A percentile compares a stretch with the other conserved stretches of the same genome.
Conservation (phyloP, 2,797 vertebrate species). For the Rhincodon typus region DNA sequence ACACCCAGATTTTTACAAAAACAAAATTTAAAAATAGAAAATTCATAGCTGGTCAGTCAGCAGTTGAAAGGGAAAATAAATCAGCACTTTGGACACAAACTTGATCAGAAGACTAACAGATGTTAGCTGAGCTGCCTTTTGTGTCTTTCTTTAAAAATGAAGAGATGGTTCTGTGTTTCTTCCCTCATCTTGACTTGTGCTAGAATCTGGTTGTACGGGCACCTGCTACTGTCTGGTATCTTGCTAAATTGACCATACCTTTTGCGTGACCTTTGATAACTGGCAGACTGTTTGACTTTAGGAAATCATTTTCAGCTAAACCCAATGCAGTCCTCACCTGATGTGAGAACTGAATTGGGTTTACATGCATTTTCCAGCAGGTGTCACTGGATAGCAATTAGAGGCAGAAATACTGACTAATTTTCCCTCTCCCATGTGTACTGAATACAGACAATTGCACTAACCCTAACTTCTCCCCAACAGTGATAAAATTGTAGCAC, state of each 20-base stretch:
- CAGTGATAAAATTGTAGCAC: too few species aligned
- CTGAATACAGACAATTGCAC: not conserved
- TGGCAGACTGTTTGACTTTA: not conserved
- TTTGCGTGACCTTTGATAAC: not conserved
- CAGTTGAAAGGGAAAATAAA: conserved; percentile 3
- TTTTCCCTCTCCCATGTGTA: not conserved
- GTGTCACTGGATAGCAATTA: conserved; percentile 24
- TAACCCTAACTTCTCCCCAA: not conserved
- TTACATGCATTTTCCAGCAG: not conserved
- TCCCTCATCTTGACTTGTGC: not conserved
- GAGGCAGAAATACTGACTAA: not conserved
- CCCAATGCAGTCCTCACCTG: not conserved
- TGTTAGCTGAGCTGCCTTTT: not conserved
- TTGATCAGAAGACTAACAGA: not conserved
- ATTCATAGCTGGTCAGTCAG: not conserved
- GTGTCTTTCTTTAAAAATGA: too few species aligned
- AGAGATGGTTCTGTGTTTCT: not conserved
- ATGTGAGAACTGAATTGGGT: not conserved
- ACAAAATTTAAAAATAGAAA: not conserved
- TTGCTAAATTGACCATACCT: not conserved
- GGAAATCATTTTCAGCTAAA: not conserved
- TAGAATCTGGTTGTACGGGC: not conserved
- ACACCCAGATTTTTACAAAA: not conserved
- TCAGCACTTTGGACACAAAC: not conserved
- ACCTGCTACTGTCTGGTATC: not conserved